Evolutionary conservation across 1,140 invertebrate genomes (phyloP).

Genomic region (Antheraea mylitta): DNA sequence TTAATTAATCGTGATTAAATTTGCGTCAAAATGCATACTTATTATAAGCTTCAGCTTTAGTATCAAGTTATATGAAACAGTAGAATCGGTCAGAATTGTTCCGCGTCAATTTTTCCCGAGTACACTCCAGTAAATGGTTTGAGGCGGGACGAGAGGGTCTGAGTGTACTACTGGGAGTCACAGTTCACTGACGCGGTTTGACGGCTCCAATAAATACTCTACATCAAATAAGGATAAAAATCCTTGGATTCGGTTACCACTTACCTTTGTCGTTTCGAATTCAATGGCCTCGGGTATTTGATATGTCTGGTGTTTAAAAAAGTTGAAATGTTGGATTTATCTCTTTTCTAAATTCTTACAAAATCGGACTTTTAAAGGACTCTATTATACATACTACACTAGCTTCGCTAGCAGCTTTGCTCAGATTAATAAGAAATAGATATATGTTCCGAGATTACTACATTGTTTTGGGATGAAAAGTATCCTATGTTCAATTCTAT

Average conservation of each 20-base stretch:
- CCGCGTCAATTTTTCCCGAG: slow-evolving; percentile 18
- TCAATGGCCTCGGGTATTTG: background rate
- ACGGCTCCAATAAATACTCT: slow-evolving; percentile 1
- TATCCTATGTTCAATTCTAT: too few relatives aligned
- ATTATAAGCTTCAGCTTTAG: background rate
- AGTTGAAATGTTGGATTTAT: background rate
- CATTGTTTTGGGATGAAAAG: too few relatives aligned
- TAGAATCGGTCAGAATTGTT: background rate
- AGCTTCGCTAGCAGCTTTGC: too few relatives aligned
- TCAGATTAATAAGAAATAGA: too few relatives aligned
- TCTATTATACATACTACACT: too few relatives aligned
- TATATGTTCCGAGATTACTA: too few relatives aligned
- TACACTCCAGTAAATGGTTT: slow-evolving; percentile 17
- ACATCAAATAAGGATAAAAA: slow-evolving; percentile 17
- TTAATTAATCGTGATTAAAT: too few relatives aligned
- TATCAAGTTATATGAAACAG: background rate
- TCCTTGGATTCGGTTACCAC: slow-evolving; percentile 11
- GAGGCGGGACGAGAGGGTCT: slow-evolving; percentile 12
- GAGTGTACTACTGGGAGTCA: slow-evolving; percentile 12
- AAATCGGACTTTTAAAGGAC: too few relatives aligned
- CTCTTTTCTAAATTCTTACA: too few relatives aligned
- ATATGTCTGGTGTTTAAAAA: background rate
- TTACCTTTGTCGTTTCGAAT: slow-evolving; percentile 3
- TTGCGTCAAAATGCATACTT: too few relatives aligned
- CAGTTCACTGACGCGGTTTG: slow-evolving; percentile 6